Base-by-base conservation (phyloP, 2,113 vertebrate genomes). In the Paracanthobrama guichenoti region DNA sequence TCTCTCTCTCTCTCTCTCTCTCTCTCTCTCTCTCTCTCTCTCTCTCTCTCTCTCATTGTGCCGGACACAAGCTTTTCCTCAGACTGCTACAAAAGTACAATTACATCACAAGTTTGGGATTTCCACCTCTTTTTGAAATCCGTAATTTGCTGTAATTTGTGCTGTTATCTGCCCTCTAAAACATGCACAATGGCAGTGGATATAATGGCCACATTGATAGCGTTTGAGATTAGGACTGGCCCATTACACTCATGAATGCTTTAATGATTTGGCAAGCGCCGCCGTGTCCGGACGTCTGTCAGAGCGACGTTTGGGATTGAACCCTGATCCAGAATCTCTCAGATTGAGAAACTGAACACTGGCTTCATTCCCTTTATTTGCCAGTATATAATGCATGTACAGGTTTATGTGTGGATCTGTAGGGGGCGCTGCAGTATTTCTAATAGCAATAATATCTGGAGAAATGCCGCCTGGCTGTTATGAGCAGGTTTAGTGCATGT, bases 91-190 rank as follows among this genome's bases (percentile, higher is more conserved):
- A 48, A 31, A 62, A 62, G 57, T 8, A 82, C 88, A 90, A 93
- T 92, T 88, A 90, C 84, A 69, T 88, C 86, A 22, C 66, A 57
- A 87, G 86, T 88, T 81, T 88, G 88, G 83, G 88, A 88, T 89
- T 93, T 93, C 90, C 87, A 66, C 89, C 78, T 46, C 87, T 80
- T 84, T 93, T 88, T 92, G 87, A 92, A 90, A 88, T 85, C 28
- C 3, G 86, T 76, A 85, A 91, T 91, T 83, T 91, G 88, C 90
- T 89, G 86, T 90, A 84, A 92, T 92, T 90, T 90, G 86, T 83
- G 74, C 42, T 46, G 60, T 79, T 80, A 89, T 83, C 90, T 53
- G 78, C 77, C 84, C 20, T 7, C 59, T 88, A 84, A 87, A 42
- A 24, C 64, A 88, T 87, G 86, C 74, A 79, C 35, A 60, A 84